These are phyloP conservation scores for Calonectris borealis DNA, from an alignment of 2,113 vertebrate genomes.

Conservation along the genomic window DNA sequence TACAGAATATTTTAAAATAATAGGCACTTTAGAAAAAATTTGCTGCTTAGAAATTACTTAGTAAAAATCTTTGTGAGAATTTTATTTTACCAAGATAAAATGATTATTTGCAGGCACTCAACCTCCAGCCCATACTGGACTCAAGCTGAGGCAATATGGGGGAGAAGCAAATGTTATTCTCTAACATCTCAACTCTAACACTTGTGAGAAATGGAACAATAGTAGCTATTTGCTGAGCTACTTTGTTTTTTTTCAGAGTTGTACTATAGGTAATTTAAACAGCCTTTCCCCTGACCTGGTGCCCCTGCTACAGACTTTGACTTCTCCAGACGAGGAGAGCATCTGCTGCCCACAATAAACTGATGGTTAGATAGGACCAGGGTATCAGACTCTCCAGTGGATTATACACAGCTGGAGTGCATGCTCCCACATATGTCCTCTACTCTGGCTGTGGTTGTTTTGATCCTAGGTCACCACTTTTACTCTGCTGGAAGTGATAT, in stretches of 20 bases:
- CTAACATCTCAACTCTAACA: neutral
- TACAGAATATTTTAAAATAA: neutral
- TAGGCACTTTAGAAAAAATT: neutral
- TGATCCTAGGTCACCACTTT: neutral
- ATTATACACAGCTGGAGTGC: neutral
- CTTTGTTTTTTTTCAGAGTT: neutral
- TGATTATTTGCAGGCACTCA: neutral
- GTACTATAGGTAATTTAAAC: neutral
- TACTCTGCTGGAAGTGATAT: neutral
- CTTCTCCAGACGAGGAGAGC: neutral
- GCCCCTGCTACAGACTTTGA: neutral
- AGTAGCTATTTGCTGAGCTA: neutral
- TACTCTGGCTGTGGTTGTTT: neutral
- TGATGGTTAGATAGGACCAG: neutral
- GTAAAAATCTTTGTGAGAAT: neutral
- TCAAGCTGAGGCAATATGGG: neutral
- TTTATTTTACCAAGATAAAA: neutral
- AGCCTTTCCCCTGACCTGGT: neutral
- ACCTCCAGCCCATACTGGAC: neutral
- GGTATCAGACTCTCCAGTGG: neutral
- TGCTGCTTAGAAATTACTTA: neutral
- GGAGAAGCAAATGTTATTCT: neutral
- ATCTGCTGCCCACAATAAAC: neutral
- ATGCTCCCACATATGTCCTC: neutral
- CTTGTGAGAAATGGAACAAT: neutral